These are phyloP conservation scores for Nycticryphes semicollaris DNA, from an alignment of 2,113 vertebrate species.

Conservation along the genomic window DNA sequence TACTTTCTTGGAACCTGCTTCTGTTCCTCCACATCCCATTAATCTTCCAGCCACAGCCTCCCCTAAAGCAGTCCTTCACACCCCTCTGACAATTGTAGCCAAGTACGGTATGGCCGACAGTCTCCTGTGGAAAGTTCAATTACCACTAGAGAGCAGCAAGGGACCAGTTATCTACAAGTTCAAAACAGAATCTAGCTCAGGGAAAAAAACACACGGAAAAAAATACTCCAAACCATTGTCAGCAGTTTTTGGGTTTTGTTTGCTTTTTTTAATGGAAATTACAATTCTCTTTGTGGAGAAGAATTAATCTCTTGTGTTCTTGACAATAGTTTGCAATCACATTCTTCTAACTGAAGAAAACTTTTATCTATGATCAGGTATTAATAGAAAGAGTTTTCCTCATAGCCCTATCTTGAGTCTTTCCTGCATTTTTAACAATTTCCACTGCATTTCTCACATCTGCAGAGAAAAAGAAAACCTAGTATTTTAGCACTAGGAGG, in stretches of 20 bases:
- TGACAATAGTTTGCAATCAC: not conserved
- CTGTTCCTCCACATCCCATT: not conserved
- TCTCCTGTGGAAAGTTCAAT: not conserved
- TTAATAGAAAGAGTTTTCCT: not conserved
- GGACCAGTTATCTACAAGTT: not conserved
- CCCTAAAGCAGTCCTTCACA: not conserved
- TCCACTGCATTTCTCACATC: not conserved
- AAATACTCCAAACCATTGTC: not conserved
- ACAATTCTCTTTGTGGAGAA: not conserved
- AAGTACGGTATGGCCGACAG: fast-evolving
- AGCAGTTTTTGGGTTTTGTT: not conserved
- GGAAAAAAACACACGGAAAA: not conserved
- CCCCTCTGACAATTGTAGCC: not conserved
- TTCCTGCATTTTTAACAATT: not conserved
- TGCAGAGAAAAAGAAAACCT: not conserved
- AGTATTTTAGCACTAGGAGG: not conserved
- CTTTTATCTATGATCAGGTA: not conserved
- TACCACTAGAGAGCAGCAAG: conserved; percentile 62
- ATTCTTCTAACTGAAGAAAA: not conserved
- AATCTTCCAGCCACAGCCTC: not conserved
- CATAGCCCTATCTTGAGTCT: not conserved
- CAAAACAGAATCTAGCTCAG: not conserved
- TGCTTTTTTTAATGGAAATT: not conserved
- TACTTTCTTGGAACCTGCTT: not conserved
- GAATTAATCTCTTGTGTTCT: not conserved